A percentile compares a stretch with the other conserved stretches of the same genome.
phyloP scores from a whole-genome alignment of 2,888 invertebrate genomes.

The Hedychridium roseum region DNA sequence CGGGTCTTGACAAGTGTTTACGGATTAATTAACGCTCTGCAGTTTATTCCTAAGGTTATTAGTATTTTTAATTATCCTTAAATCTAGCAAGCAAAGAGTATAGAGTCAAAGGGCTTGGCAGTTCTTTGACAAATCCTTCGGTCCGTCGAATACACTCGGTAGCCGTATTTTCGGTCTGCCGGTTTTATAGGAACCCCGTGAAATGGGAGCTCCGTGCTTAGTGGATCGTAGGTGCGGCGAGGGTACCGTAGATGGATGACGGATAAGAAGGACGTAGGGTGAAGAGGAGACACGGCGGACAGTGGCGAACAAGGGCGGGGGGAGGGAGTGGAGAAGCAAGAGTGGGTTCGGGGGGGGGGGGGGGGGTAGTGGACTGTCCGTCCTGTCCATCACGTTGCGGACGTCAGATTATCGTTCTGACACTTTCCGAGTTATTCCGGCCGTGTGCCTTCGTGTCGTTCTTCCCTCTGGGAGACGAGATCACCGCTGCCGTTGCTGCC shows the following conservation, averaged over 20 bases:
- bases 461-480: slow-evolving; percentile 21
- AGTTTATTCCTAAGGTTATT: too few relatives aligned
- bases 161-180: too few relatives aligned
- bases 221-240: slow-evolving; percentile 16
- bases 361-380: slow-evolving; percentile 50
- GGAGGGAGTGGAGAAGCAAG: slow-evolving; percentile 14
- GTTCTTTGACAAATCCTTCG: too few relatives aligned
- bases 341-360: slow-evolving; percentile 13
- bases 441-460: slow-evolving; percentile 40
- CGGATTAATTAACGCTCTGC: too few relatives aligned
- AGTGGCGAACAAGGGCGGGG: slow-evolving; percentile 32
- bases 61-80: too few relatives aligned
- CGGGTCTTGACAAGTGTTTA: too few relatives aligned
- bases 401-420: slow-evolving; percentile 65
- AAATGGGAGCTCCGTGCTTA: too few relatives aligned
- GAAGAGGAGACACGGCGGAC: too few relatives aligned
- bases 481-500: slow-evolving; percentile 18
- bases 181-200: too few relatives aligned
- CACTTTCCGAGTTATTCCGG: slow-evolving; percentile 64
- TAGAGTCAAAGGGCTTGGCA: too few relatives aligned
- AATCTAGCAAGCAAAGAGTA: too few relatives aligned
- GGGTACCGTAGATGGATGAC: slow-evolving; percentile 17
- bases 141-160: too few relatives aligned
- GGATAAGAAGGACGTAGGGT: slow-evolving; percentile 13
- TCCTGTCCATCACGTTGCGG: slow-evolving; percentile 59